Evolutionary conservation across 2,888 invertebrate species (phyloP).

Genomic region (Sinopyrophorus schimmeli): DNA sequence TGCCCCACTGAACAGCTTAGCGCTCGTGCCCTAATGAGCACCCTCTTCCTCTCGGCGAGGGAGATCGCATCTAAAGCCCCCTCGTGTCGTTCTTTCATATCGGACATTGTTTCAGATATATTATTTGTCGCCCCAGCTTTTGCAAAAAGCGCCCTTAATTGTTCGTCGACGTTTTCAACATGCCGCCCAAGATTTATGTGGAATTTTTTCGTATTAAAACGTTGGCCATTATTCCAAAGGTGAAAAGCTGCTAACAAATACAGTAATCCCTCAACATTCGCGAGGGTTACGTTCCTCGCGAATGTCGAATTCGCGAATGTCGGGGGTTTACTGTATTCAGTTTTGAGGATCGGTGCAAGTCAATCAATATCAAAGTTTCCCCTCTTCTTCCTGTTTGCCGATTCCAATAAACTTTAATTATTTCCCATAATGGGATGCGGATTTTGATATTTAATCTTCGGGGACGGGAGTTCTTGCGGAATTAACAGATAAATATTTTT

Average conservation of each 20-base stretch:
- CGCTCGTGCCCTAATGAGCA: constrained; percentile 30
- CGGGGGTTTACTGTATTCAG: too few species aligned
- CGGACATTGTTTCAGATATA: constrained; percentile 31
- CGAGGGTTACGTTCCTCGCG: too few species aligned
- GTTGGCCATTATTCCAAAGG: too few species aligned
- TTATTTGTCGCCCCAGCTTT: constrained; percentile 21
- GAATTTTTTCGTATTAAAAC: constrained; percentile 25
- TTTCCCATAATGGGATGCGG: constrained; percentile 38
- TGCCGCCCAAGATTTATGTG: constrained; percentile 27
- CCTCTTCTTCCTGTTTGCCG: constrained; percentile 35
- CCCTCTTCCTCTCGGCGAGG: too few species aligned
- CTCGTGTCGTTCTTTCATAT: constrained; percentile 28
- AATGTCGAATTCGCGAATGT: too few species aligned
- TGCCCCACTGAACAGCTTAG: constrained; percentile 29
- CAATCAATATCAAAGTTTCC: constrained; percentile 37
- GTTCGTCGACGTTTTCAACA: constrained; percentile 26
- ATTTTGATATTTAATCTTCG: constrained; percentile 41
- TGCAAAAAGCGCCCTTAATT: constrained; percentile 27
- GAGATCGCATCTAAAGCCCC: too few species aligned
- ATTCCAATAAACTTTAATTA: constrained; percentile 46
- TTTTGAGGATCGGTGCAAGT: constrained; percentile 3
- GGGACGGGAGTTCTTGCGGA: too few species aligned
- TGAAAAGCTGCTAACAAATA: too few species aligned
- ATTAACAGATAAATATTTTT: too few species aligned
- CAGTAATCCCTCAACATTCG: too few species aligned